phyloP scores from a whole-genome alignment of 2,888 invertebrate genomes.

The Agonopterix subpropinquella region DNA sequence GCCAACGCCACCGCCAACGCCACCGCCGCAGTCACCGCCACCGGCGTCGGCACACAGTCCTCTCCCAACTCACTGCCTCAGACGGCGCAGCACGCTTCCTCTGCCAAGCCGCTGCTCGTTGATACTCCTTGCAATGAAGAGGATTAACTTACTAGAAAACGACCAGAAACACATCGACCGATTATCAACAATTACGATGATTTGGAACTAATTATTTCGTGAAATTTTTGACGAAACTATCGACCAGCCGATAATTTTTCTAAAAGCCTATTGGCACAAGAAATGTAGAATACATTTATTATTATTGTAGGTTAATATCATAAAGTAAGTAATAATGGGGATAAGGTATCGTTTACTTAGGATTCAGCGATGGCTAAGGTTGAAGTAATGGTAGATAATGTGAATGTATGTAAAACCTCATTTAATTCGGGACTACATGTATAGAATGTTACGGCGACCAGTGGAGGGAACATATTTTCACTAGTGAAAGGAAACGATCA shows the following conservation, averaged over 20 bases:
- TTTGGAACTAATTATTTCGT: constrained; percentile 27
- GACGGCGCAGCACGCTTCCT: constrained; percentile 42
- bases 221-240: constrained; percentile 25
- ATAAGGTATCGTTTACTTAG: constrained; percentile 59
- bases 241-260: constrained; percentile 46
- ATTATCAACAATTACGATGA: constrained; percentile 19
- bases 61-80: constrained; percentile 44
- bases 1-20: constrained; percentile 59
- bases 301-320: constrained; percentile 41
- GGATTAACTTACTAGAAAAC: constrained; percentile 32
- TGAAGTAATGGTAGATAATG: constrained; percentile 58
- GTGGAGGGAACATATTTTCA: constrained; percentile 36
- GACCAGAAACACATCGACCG: constrained; percentile 7
- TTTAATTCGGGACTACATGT: constrained; percentile 39
- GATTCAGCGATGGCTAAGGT: constrained; percentile 62
- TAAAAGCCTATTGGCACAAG: constrained; percentile 58
- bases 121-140: constrained; percentile 67
- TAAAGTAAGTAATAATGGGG: constrained; percentile 54
- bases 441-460: constrained; percentile 50
- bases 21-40: constrained; percentile 30
- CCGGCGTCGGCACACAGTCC: constrained; percentile 37
- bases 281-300: constrained; percentile 53
- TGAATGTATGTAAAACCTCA: constrained; percentile 49
- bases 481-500: constrained; percentile 36
- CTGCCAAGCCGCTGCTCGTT: constrained; percentile 60